A percentile compares a stretch with the other conserved stretches of the same genome.
phyloP scores from a whole-genome alignment of 2,113 vertebrate genomes.

The Lasiurus cinereus region DNA sequence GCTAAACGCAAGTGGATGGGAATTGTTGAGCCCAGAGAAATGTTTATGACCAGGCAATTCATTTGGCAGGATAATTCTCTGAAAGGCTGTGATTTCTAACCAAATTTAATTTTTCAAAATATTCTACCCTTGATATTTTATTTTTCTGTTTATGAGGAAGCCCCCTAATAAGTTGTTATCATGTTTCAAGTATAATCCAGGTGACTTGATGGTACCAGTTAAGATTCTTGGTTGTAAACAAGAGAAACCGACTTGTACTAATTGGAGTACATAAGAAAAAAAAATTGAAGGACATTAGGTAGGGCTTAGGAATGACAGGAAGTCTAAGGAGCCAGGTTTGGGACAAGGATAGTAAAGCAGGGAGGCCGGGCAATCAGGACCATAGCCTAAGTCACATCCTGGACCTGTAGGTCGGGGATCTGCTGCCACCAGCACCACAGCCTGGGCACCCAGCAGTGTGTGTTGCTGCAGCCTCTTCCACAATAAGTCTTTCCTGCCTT shows the following conservation, averaged over 20 bases:
- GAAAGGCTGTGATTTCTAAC: not conserved
- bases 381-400: not conserved
- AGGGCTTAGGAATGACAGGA: not conserved
- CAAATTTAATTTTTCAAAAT: constrained; percentile 41
- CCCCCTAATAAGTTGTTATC: not conserved
- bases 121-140: not conserved
- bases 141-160: constrained; percentile 42
- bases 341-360: not conserved
- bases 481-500: not conserved
- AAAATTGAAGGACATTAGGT: not conserved
- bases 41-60: not conserved
- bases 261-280: not conserved
- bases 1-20: not conserved
- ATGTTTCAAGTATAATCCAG: not conserved
- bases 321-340: not conserved
- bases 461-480: not conserved
- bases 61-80: not conserved
- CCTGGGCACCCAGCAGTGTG: rapidly evolving
- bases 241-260: not conserved
- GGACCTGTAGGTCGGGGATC: too few relatives aligned
- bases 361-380: not conserved
- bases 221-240: not conserved
- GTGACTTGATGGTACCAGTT: not conserved
- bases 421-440: not conserved
- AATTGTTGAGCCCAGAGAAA: not conserved